Evolutionary conservation across 2,888 invertebrate genomes (phyloP), one percentile per base, ranked within the genome.

Genomic region (Teinopalpus imperialis): DNA sequence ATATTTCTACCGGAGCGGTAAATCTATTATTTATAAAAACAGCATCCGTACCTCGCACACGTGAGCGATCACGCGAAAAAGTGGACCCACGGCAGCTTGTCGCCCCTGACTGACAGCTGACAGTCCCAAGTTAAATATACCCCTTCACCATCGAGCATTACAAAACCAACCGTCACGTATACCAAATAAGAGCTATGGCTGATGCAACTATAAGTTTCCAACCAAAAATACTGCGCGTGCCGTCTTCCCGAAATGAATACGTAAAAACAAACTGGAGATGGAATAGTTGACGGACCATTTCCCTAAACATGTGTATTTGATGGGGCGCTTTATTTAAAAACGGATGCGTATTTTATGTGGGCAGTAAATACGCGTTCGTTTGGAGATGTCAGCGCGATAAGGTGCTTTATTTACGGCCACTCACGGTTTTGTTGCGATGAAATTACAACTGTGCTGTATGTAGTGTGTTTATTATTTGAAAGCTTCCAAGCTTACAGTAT

Each of bases 11-110:
- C 32, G n/a, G 32, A 41, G 36, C 47, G 42, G 43, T 43, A 47
- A 54, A 53, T 57, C 48, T 52, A 54, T 57, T 60, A 56, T 57
- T 53, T 54, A 52, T 55, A 55, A 50, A n/a, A 53, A 43, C 46
- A 43, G 43, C 48, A 56, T 54, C 60, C 60, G 53, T 55, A 59
- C 52, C 48, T 72, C 69, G 75, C 80, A 68, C 70, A 75, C 69
- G 73, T 72, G 77, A 63, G 73, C 76, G 68, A 70, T 79, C 77
- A 77, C 71, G 80, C 81, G 80, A 74, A 78, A 85, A 83, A 82
- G 75, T 79, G 72, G 74, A 65, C 66, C 68, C 59, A 61, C 67
- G 69, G 65, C 61, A 70, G 75, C 63, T 68, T 81, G 76, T 68
- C 66, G 62, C 64, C 64, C 63, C 66, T 79, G 79, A 80, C 71